A percentile compares a stretch with the other conserved stretches of the same genome.
Conservation (phyloP, 2,888 invertebrate genomes). For the Girardia tigrina region DNA sequence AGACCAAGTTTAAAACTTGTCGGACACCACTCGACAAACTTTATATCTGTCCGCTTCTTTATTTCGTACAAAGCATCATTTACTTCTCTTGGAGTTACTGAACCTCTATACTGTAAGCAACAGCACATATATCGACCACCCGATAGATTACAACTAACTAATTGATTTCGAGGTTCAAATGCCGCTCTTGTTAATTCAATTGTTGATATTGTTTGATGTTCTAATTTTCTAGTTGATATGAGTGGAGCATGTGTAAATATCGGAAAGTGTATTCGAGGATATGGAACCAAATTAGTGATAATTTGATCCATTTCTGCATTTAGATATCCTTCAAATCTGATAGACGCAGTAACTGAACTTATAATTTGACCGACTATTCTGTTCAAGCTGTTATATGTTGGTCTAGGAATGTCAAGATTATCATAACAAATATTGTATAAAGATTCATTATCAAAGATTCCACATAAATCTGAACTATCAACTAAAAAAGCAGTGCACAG, state of each 20-base stretch:
- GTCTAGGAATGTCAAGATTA: conserved; percentile 21
- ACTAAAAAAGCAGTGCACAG: conserved; percentile 36
- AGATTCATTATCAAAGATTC: conserved; percentile 39
- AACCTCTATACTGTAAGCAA: conserved; percentile 37
- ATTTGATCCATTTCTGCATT: conserved; percentile 31
- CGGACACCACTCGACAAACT: conserved; percentile 53
- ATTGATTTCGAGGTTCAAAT: conserved; percentile 25
- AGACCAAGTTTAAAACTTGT: conserved; percentile 57
- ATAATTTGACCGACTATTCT: conserved; percentile 27
- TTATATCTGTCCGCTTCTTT: conserved; percentile 42
- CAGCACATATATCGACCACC: conserved; percentile 33
- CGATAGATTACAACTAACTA: conserved; percentile 29
- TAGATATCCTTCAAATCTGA: conserved; percentile 33
- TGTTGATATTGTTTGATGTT: conserved; percentile 1
- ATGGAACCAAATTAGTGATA: conserved; percentile 34
- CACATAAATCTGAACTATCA: conserved; percentile 80
- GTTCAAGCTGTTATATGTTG: conserved; percentile 30
- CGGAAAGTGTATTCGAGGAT: conserved; percentile 33
- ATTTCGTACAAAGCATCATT: conserved; percentile 43
- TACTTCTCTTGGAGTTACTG: conserved; percentile 42
- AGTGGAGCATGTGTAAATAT: conserved; percentile 33
- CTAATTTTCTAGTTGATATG: neutral
- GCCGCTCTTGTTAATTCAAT: conserved; percentile 29
- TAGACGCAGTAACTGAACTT: conserved; percentile 30
- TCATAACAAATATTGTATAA: conserved; percentile 34